A percentile compares a stretch with the other conserved stretches of the same genome.
These are phyloP conservation scores for Troides aeacus DNA, from an alignment of 2,888 invertebrate species.

Conservation along the genomic window DNA sequence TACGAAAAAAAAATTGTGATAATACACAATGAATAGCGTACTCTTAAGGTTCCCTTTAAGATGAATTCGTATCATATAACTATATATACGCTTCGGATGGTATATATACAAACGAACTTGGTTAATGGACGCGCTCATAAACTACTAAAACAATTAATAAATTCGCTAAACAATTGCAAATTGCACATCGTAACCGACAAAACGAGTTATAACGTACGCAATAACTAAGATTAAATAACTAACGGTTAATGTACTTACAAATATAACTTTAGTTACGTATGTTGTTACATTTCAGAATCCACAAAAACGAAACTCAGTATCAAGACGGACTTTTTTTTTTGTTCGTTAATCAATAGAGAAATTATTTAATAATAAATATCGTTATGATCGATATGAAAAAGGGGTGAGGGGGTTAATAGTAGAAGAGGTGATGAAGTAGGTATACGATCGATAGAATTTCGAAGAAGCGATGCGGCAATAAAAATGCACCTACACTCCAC, in stretches of 20 bases:
- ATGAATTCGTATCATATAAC: conserved; percentile 40
- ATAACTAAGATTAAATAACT: conserved; percentile 66
- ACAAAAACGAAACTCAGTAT: conserved; percentile 61
- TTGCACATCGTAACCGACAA: conserved; percentile 61
- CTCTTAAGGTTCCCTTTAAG: conserved; percentile 39
- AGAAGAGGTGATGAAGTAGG: conserved; percentile 35
- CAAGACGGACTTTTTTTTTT: conserved; percentile 68
- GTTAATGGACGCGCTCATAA: conserved; percentile 53
- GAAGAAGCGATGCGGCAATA: conserved; percentile 71
- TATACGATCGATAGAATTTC: conserved; percentile 43
- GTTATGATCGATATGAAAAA: conserved; percentile 28
- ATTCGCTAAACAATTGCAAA: conserved; percentile 70
- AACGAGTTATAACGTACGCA: conserved; percentile 57
- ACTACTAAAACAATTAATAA: conserved; percentile 65
- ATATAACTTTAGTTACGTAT: conserved; percentile 76
- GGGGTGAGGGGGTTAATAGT: conserved; percentile 35
- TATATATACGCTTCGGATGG: conserved; percentile 50
- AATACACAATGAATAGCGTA: conserved; percentile 46
- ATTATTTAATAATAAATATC: no score
- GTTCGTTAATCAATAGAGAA: conserved; percentile 41
- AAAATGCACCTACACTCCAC: conserved; percentile 47
- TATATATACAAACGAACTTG: conserved; percentile 69
- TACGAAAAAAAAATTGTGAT: conserved; percentile 50
- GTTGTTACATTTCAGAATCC: conserved; percentile 66
- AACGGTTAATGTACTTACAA: conserved; percentile 70